Conservation (phyloP, 2,888 invertebrate genomes). For the Elysia crispata region DNA sequence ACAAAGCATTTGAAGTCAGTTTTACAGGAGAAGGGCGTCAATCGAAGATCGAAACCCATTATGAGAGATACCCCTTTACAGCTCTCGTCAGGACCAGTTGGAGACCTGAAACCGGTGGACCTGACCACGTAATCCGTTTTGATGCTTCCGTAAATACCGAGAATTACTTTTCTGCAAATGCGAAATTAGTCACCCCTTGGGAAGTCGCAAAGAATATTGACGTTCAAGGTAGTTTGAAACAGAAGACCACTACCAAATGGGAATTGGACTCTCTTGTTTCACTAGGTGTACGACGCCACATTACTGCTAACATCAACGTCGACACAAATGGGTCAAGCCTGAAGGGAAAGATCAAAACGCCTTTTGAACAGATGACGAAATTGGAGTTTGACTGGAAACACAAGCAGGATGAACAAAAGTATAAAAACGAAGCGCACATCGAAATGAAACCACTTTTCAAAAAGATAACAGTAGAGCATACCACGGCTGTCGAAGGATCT, state of each 20-base stretch:
- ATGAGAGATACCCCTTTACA: constrained; percentile 39
- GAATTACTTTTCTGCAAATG: constrained; percentile 24
- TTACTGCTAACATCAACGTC: constrained; percentile 15
- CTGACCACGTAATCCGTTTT: constrained; percentile 2
- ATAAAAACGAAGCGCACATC: constrained; percentile 7
- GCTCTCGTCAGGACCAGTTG: not conserved
- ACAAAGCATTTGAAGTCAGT: not conserved
- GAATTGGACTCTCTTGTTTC: constrained; percentile 20
- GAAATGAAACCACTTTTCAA: constrained; percentile 40
- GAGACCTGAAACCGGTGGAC: not conserved
- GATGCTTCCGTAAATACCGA: constrained; percentile 38
- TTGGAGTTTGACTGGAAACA: constrained; percentile 19
- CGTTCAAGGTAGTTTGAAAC: constrained; percentile 10
- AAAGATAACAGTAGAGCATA: constrained; percentile 27
- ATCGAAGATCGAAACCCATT: not conserved
- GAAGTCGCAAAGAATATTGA: constrained; percentile 25
- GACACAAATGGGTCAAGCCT: constrained; percentile 13
- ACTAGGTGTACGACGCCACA: constrained; percentile 34
- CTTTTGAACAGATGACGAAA: constrained; percentile 36
- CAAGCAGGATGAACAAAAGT: not conserved
- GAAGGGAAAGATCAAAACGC: constrained; percentile 31
- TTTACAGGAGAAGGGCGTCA: not conserved
- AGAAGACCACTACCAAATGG: constrained; percentile 23
- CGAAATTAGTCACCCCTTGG: constrained; percentile 38
- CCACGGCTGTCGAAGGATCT: constrained; percentile 4